Evolutionary conservation across 2,888 invertebrate genomes (phyloP).

Genomic region (Meganola albula): DNA sequence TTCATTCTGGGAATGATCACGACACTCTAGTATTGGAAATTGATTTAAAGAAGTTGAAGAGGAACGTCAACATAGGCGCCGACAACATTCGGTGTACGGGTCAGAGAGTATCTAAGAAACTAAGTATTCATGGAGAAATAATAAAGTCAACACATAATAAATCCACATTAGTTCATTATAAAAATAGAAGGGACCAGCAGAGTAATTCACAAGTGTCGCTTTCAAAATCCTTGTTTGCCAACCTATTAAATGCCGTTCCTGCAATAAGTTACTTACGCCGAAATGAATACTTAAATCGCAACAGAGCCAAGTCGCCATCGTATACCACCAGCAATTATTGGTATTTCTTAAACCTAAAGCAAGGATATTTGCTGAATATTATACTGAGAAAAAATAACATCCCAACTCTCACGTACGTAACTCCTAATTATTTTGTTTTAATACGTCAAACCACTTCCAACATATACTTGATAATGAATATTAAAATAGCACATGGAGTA

Average conservation of each 20-base stretch:
- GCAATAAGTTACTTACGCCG: no score
- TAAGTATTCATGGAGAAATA: no score
- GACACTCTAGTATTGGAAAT: not conserved
- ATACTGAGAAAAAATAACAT: conserved; percentile 29
- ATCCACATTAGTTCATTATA: no score
- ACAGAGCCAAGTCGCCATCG: not conserved
- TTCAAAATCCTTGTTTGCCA: no score
- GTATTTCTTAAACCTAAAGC: conserved; percentile 31
- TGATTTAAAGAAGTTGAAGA: not conserved
- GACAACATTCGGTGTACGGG: no score
- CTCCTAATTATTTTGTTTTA: conserved; percentile 35
- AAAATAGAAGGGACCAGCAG: no score
- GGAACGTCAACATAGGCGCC: not conserved
- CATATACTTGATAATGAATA: conserved; percentile 26
- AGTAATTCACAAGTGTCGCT: no score
- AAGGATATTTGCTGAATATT: conserved; percentile 31
- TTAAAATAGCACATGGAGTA: conserved; percentile 21
- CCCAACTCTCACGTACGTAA: conserved; percentile 28
- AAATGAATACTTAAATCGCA: not conserved
- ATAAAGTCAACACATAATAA: no score
- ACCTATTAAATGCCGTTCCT: not conserved
- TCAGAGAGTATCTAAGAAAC: no score
- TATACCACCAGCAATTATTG: conserved; percentile 15
- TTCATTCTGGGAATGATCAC: not conserved
- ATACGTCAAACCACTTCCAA: conserved; percentile 24